Base-by-base conservation (phyloP, 2,797 vertebrate species). In the Phoebastria nigripes region DNA sequence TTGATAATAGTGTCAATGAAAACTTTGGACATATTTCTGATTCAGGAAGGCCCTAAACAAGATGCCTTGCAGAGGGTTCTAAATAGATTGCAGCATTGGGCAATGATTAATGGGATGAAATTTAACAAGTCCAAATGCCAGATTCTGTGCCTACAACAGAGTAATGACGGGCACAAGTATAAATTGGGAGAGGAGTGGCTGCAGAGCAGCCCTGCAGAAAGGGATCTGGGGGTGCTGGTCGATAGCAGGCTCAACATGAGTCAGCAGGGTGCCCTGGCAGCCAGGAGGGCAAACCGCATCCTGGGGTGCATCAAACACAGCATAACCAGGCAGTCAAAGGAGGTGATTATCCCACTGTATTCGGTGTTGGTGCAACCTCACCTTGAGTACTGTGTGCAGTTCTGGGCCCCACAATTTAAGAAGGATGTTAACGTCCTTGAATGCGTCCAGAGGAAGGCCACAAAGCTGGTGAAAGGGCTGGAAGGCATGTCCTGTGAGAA, bases 101-200 rank as follows among this genome's bases (percentile, higher is more conserved):
- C 22, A 22, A 47, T 56, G 8, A 47, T 47, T 47, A 87, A 49
- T 11, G 11, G 51, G 7, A 63, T 63, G 11, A 80, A 56, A 55
- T 31, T 42, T 37, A 42, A 42, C 7, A 55, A 47, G 25, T 20
- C 2, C 25, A 79, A 79, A 87, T 49, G 31, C 9, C 2, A 0
- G 14, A 71, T 80, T 55, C 35, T 42, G 29, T 2, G 3, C 21
- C 14, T 63, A 35, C 1, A 8, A 42, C 1, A 2, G 42, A 49
- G 9, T 35, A 72, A 63, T 1, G 2, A 6, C 0, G 0, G 31
- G 11, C 31, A 63, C 8, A 42, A 42, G 17, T 33, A 63, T 21
- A 39, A 56, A 29, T 0, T 70, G 15, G 18, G 21, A 33, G 9
- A 66, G 20, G 9, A 49, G 21, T 35, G 31, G 4, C 15, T 42